Evolutionary conservation across 2,113 vertebrate species (phyloP).

Genomic region (Plecturocebus donacophilus): DNA sequence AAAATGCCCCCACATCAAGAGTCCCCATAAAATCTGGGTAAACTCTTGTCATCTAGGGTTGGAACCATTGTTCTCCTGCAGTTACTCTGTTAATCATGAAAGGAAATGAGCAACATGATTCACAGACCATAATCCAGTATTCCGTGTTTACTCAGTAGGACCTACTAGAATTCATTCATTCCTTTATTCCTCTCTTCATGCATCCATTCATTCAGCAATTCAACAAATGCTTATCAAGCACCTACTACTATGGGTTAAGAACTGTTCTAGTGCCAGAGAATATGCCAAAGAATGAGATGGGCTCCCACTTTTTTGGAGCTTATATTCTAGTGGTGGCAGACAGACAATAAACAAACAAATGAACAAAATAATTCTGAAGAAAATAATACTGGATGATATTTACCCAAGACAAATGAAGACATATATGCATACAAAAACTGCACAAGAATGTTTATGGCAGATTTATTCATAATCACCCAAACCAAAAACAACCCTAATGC

Average conservation of each 20-base stretch:
- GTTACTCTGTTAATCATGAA: neutral
- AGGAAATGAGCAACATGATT: neutral
- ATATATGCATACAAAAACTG: neutral
- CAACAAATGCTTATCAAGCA: neutral
- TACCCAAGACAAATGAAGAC: constrained; percentile 32
- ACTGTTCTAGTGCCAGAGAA: neutral
- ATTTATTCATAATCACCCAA: constrained; percentile 3
- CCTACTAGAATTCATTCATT: neutral
- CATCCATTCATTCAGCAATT: constrained; percentile 7
- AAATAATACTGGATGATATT: constrained; percentile 30
- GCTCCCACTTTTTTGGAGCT: neutral
- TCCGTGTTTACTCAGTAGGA: neutral
- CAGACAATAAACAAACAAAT: neutral
- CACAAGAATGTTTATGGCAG: neutral
- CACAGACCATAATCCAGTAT: neutral
- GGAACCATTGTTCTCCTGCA: neutral
- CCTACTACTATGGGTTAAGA: neutral
- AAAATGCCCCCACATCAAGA: neutral
- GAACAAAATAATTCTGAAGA: constrained; percentile 29
- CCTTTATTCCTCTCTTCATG: constrained; percentile 1
- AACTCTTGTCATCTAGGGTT: neutral
- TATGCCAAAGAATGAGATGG: neutral
- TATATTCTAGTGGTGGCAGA: neutral
- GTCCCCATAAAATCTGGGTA: neutral
- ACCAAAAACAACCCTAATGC: neutral